phyloP scores from a whole-genome alignment of 2,888 invertebrate species.

The Mactromeris polynyma region DNA sequence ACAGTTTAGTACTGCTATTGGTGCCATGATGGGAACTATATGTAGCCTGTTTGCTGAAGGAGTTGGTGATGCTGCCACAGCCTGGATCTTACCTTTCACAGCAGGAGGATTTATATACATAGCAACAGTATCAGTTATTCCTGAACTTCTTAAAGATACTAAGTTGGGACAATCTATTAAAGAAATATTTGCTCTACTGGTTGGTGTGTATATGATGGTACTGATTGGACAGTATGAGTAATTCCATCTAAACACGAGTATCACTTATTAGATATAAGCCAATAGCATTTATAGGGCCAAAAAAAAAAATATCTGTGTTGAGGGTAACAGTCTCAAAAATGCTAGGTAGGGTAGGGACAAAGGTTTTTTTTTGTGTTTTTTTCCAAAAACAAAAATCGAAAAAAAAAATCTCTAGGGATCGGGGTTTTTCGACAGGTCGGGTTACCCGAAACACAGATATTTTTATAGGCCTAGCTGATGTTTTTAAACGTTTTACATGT shows the following conservation, averaged over 20 bases:
- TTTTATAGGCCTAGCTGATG: too few relatives aligned
- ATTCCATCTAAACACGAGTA: not conserved
- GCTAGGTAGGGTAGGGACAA: too few relatives aligned
- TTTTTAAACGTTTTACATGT: not conserved
- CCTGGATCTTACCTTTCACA: conserved; percentile 98
- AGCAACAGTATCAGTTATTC: conserved; percentile 99
- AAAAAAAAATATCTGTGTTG: too few relatives aligned
- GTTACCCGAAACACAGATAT: too few relatives aligned
- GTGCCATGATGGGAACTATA: conserved; percentile 97
- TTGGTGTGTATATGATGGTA: conserved; percentile 98
- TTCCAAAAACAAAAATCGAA: too few relatives aligned
- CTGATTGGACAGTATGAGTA: conserved; percentile 94
- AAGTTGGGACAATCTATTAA: conserved; percentile 95
- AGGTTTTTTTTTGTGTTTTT: too few relatives aligned
- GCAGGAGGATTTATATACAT: conserved; percentile 99
- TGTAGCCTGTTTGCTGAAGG: conserved; percentile 95
- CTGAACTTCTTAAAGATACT: conserved; percentile 96
- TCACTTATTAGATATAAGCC: not conserved
- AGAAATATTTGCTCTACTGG: conserved; percentile 95
- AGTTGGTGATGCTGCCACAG: conserved; percentile 85
- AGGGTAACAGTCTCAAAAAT: too few relatives aligned
- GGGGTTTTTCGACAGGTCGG: too few relatives aligned
- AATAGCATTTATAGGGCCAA: conserved; percentile 3
- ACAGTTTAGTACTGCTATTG: conserved; percentile 97
- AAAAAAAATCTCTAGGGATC: too few relatives aligned